phyloP scores from a whole-genome alignment of 35 echinoderm and acorn worm genomes.

The Anneissia japonica region DNA sequence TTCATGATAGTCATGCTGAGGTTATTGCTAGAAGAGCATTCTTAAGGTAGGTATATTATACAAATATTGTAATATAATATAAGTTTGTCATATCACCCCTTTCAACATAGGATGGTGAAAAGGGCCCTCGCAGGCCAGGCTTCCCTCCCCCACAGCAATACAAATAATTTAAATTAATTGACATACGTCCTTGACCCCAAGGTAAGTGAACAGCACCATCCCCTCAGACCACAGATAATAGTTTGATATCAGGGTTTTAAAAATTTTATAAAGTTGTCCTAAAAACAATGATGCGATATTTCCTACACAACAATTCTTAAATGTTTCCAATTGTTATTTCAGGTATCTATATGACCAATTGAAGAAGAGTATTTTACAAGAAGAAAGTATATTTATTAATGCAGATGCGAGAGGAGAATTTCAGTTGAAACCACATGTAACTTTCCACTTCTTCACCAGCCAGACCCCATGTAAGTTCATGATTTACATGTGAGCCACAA shows the following conservation, averaged over 20 bases:
- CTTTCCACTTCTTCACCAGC: slow-evolving; percentile 78
- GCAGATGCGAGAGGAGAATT: slow-evolving; percentile 16
- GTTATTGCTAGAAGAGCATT: slow-evolving; percentile 79
- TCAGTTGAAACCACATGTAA: slow-evolving; percentile 40
- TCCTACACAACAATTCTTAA: background rate
- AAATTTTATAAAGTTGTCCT: background rate
- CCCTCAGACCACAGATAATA: background rate
- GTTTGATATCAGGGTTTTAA: background rate
- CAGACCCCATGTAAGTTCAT: slow-evolving; percentile 86
- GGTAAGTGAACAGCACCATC: no score
- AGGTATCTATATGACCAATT: slow-evolving; percentile 86
- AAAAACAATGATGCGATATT: background rate
- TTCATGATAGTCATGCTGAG: slow-evolving; percentile 93
- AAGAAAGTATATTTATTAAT: slow-evolving; percentile 47
- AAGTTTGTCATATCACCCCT: no score
- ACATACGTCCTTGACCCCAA: no score
- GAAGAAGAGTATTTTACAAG: slow-evolving; percentile 11
- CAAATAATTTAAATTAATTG: no score
- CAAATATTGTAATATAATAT: no score
- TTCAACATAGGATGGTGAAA: no score
- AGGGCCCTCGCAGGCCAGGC: no score
- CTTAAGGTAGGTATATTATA: slow-evolving; percentile 68
- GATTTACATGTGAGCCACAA: no score
- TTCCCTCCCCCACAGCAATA: no score
- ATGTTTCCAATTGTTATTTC: background rate